Base-by-base conservation (phyloP, 2,113 vertebrate species). In the Notothenia rossii region DNA sequence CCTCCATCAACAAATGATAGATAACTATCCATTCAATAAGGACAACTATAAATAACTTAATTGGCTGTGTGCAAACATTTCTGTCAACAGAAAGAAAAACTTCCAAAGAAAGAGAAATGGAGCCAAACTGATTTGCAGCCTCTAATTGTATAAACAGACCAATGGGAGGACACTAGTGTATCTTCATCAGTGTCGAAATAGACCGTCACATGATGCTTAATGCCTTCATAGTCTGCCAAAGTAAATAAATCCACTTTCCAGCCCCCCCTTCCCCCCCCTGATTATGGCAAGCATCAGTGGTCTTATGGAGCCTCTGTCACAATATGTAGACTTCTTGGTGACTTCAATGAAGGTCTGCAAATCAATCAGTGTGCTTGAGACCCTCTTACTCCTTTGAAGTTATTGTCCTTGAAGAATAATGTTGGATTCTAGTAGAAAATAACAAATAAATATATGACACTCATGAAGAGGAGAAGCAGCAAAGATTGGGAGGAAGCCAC, bases 391-490 rank as follows among this genome's bases (percentile, higher is more conserved):
- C 14, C 20, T 25, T 25, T 43, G 20, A 15, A 5, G 13, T 25
- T 25, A 45, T 13, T 48, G 62, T 64, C 45, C 45, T 48, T 48
- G 1, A 49, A 48, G 59, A 62, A 53, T 71, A 67, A 59, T 49
- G 72, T 74, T 62, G 22, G n/a, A 55, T 53, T 60, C 9, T 29
- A 1, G 7, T 4, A 66, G n/a, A 72, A 49, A 72, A 29, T 1
- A 10, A 71, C 25, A 68, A 69, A 51, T 36, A 71, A 70, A 69
- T 22, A 80, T 48, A 11, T 33, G 62, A 54, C 74, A 65, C 45
- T 20, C 12, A 20, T 25, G 40, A 72, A 25, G 22, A 50, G 15
- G 59, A 51, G n/a, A 29, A 60, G 50, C 22, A 43, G 75, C 25
- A 13, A 20, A 22, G 33, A 56, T 9, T 25, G 17, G 62, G 72